Base-by-base conservation (phyloP, 1,140 invertebrate genomes). In the Leptinotarsa texana region DNA sequence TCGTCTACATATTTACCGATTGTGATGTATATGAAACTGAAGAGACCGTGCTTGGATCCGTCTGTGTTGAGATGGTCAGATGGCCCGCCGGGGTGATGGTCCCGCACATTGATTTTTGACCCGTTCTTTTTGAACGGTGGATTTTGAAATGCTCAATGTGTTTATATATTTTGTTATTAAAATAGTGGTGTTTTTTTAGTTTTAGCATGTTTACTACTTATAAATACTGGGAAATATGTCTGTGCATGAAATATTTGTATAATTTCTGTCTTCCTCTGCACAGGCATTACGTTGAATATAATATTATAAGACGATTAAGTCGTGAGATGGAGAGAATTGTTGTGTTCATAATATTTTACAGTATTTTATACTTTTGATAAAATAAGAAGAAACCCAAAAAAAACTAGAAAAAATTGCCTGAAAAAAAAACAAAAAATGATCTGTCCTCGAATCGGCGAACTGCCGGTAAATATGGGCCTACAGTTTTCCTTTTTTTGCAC, bases 311-410 rank as follows among this genome's bases (percentile, higher is more conserved):
- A 42, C 33, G 68, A 72, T 74, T 77, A 42, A 78, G 82, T 84
- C 82, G 82, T 83, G 81, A 83, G 82, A 83, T 82, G 76, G 79
- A 83, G 83, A 84, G 83, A 84, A 85, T 84, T 84, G 83, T 84
- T 85, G 84, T 85, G 84, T 85, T 85, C 83, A 84, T 82, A 81
- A 83, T 84, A 80, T 82, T 84, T 83, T 83, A 83, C 83, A 84
- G 83, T 85, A 85, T 85, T 85, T 85, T 85, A 83, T 85, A 85
- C 83, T 83, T 85, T 85, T 85, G 80, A 85, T 85, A 85, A 80
- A 81, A 81, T 78, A 80, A 80, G 78, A 80, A 73, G 76, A 78
- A 78, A 74, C 68, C 49, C 80, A 78, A 80, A 78, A 81, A n/a
- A 83, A 74, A 72, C 69, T 67, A 57, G 76, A 70, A 78, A 78